Conservation (phyloP, 2,888 invertebrate genomes). For the Micropterix aruncella region DNA sequence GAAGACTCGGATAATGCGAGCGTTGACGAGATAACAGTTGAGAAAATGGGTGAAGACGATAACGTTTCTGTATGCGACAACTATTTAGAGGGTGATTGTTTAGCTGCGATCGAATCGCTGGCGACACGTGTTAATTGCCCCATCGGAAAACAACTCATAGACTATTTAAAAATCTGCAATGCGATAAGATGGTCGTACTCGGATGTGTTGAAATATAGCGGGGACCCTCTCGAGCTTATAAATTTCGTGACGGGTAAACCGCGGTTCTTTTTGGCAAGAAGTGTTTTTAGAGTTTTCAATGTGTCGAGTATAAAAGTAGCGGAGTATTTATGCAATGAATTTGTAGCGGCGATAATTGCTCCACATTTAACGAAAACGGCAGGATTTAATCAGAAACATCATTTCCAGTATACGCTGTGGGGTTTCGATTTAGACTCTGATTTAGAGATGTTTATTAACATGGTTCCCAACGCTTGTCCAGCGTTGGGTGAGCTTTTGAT, state of each 20-base stretch:
- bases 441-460: constrained; percentile 40
- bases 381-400: constrained; percentile 34
- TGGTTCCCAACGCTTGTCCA: constrained; percentile 42
- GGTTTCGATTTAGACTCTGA: constrained; percentile 41
- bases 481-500: constrained; percentile 39
- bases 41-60: too few relatives aligned
- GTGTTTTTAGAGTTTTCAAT: constrained; percentile 33
- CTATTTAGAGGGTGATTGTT: constrained; percentile 29
- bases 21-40: too few relatives aligned
- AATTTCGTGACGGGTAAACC: constrained; percentile 31
- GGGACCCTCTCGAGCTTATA: constrained; percentile 30
- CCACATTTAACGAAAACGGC: constrained; percentile 34
- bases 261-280: constrained; percentile 31
- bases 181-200: constrained; percentile 22
- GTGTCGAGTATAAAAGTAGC: constrained; percentile 36
- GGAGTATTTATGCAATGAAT: constrained; percentile 48
- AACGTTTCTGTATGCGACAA: constrained; percentile 24
- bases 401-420: constrained; percentile 40
- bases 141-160: constrained; percentile 26
- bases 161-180: constrained; percentile 7
- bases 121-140: constrained; percentile 26
- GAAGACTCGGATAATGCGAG: constrained; percentile 18
- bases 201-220: constrained; percentile 31
- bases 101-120: constrained; percentile 29
- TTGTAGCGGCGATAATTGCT: constrained; percentile 39